Conservation (phyloP, 2,888 invertebrate genomes). For the Orchesellides sinensis region DNA sequence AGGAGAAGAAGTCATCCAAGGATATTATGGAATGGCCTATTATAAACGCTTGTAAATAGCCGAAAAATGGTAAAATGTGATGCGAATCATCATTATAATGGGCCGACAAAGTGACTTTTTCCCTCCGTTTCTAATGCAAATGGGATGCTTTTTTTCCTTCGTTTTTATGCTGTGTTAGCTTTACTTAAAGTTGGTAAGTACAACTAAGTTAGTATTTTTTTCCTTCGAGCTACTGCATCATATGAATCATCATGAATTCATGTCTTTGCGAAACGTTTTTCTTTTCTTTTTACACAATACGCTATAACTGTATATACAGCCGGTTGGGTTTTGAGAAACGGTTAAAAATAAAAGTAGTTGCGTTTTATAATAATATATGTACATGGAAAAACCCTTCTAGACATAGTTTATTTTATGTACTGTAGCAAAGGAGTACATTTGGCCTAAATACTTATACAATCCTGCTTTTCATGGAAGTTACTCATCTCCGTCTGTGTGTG, state of each 20-base stretch:
- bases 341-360: conserved; percentile 17
- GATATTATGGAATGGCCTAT: conserved; percentile 56
- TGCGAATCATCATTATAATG: conserved; percentile 65
- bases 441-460: conserved; percentile 16
- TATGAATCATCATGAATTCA: conserved; percentile 61
- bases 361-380: too few relatives aligned
- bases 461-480: not conserved
- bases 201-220: conserved; percentile 44
- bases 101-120: conserved; percentile 61
- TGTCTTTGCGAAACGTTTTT: conserved; percentile 37
- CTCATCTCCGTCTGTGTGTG: not conserved
- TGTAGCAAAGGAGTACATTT: conserved; percentile 8
- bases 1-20: conserved; percentile 46
- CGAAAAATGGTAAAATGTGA: conserved; percentile 60
- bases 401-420: conserved; percentile 21
- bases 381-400: too few relatives aligned
- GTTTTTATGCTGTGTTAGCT: conserved; percentile 54
- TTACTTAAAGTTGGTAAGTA: conserved; percentile 57
- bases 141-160: conserved; percentile 44
- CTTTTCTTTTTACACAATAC: not conserved
- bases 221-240: not conserved
- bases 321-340: not conserved
- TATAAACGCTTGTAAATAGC: conserved; percentile 60
- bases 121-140: conserved; percentile 67
- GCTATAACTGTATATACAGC: too few relatives aligned